Conservation (phyloP, 2,888 invertebrate species). For the Cabera pusaria region DNA sequence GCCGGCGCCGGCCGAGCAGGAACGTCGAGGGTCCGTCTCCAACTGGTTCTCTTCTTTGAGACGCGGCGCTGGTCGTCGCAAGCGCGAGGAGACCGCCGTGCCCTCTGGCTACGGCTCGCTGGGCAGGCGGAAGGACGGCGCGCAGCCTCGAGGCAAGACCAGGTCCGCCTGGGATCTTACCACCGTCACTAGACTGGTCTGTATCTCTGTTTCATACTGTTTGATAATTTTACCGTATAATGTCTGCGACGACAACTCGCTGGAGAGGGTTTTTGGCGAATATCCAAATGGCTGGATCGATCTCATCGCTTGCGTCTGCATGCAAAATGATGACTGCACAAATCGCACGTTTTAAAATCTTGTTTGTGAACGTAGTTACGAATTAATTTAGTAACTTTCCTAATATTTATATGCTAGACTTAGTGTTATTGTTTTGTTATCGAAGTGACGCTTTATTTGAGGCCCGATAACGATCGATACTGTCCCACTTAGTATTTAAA, state of each 20-base stretch:
- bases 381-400: conserved; percentile 3
- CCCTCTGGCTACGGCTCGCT: conserved; percentile 78
- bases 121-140: conserved; percentile 74
- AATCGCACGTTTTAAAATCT: conserved; percentile 28
- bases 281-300: conserved; percentile 76
- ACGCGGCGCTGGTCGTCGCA: conserved; percentile 78
- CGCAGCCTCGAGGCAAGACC: conserved; percentile 73
- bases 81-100: conserved; percentile 66
- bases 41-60: conserved; percentile 93
- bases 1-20: conserved; percentile 77
- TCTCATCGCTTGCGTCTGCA: conserved; percentile 62
- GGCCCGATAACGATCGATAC: conserved; percentile 12
- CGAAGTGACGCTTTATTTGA: conserved; percentile 13
- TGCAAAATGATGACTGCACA: conserved; percentile 59
- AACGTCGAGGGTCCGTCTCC: conserved; percentile 87
- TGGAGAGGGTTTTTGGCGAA: conserved; percentile 69
- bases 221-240: conserved; percentile 31
- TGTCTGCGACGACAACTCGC: conserved; percentile 42
- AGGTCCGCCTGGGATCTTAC: conserved; percentile 85
- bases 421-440: conserved; percentile 14
- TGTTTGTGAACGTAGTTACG: neutral
- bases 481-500: conserved; percentile 20
- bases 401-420: conserved; percentile 12
- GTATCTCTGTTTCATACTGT: conserved; percentile 53
- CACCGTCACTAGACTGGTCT: conserved; percentile 81